Evolutionary conservation across 92 coral and sea anemone species (phyloP), one percentile per base, ranked within the genome.

Genomic region (Epizoanthus illoricatus): DNA sequence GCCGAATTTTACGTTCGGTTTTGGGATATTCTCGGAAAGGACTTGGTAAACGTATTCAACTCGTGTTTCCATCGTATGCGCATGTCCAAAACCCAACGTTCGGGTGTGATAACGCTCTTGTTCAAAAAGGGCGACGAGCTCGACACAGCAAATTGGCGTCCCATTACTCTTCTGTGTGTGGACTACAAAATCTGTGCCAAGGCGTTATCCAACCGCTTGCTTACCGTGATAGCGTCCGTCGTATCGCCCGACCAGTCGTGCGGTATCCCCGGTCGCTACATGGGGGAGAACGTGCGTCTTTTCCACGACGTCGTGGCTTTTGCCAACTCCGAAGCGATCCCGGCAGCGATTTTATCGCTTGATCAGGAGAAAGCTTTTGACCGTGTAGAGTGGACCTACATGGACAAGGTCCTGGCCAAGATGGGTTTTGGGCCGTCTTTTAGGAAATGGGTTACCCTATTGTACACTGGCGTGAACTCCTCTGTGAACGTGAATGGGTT

Each of bases 281-380:
- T 80, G 2, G 90, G 81, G 1, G 90, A 86, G 12, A 84, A 86
- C 12, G 86, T 83, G 0, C 65, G 81, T 12, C 75, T 91, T 0
- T 52, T 86, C 0, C 84, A 70, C 9, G 86, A 81, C 40, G 68
- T 87, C 0, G 57, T 73, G 0, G 36, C 16, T 4, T 73, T 24
- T 60, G 58, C 84, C 1, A 62, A 73, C n/a, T n/a, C 15, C 11
- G 1, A 54, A 2, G 2, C 42, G 5, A 15, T 64, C 9, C 73
- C 73, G 3, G 79, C 63, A 0, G 88, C 88, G 13, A 65, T 88
- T 3, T 66, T 85, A 5, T 86, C 94, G 2, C 60, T 91, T 0
- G 91, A 91, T 20, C 88, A 88, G 20, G 89, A 87, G 73, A 90
- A 87, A 43, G 91, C 94, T 12, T 85, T 90, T 13, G 89, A 87